Evolutionary conservation across 2,113 vertebrate species (phyloP).

Genomic region (Saccopteryx leptura): DNA sequence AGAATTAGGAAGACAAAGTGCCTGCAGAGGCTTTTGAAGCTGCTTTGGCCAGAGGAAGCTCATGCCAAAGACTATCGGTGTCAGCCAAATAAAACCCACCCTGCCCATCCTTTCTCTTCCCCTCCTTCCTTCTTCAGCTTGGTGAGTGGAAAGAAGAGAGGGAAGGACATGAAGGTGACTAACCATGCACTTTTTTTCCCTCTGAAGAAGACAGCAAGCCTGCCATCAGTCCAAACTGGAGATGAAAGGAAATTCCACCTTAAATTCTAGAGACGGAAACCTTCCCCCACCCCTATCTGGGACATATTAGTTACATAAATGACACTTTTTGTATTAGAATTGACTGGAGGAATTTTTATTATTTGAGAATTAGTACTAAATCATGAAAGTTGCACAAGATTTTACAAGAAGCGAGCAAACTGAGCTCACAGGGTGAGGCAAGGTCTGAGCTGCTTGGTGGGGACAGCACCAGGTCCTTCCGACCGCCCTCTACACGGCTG

Average conservation of each 20-base stretch:
- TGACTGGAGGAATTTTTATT: neutral
- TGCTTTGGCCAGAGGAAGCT: neutral
- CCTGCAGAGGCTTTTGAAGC: neutral
- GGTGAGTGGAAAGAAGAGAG: neutral
- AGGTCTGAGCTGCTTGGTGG: neutral
- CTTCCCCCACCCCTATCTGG: neutral
- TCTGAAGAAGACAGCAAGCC: neutral
- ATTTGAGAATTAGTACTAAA: neutral
- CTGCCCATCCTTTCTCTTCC: neutral
- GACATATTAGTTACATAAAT: neutral
- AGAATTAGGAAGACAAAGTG: neutral
- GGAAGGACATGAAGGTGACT: neutral
- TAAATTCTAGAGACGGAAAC: neutral
- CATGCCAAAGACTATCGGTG: neutral
- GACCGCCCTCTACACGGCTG: accelerated
- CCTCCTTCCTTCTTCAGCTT: neutral
- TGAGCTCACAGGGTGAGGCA: neutral
- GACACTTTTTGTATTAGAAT: neutral
- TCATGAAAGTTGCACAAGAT: neutral
- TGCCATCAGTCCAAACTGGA: neutral
- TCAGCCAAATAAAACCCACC: neutral
- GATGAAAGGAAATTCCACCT: neutral
- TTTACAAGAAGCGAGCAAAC: constrained; percentile 62
- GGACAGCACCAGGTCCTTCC: neutral
- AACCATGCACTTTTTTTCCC: neutral